Conservation (phyloP, 2,888 invertebrate genomes). For the Drosophila mulleri region DNA sequence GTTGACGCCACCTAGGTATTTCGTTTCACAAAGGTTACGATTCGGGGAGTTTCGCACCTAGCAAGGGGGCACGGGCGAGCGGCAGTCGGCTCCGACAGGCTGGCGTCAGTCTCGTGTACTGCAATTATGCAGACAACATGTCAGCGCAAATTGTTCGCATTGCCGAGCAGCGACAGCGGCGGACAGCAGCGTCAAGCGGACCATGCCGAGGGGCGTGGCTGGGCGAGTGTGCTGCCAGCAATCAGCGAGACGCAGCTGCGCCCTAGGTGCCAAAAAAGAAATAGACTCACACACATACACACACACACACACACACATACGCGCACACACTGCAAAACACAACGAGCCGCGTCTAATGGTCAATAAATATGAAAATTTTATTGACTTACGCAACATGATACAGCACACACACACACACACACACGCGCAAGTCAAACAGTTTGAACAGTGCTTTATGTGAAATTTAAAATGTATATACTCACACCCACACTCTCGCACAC, state of each 20-base stretch:
- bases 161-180: conserved; percentile 39
- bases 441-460: conserved; percentile 30
- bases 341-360: conserved; percentile 68
- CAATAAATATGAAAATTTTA: conserved; percentile 83
- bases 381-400: conserved; percentile 69
- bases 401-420: conserved; percentile 16
- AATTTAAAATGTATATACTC: conserved; percentile 74
- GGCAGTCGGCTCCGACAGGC: conserved; percentile 60
- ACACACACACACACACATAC: background rate
- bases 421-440: conserved; percentile 13
- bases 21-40: conserved; percentile 73
- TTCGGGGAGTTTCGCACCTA: conserved; percentile 76
- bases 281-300: background rate
- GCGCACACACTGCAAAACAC: conserved; percentile 5
- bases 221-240: conserved; percentile 18
- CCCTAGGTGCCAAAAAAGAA: conserved; percentile 56
- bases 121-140: conserved; percentile 84
- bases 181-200: conserved; percentile 21
- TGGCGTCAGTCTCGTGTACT: conserved; percentile 79
- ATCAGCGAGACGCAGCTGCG: conserved; percentile 61
- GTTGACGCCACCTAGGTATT: conserved; percentile 81
- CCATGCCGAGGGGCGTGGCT: conserved; percentile 16
- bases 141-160: conserved; percentile 82
- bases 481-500: conserved; percentile 9
- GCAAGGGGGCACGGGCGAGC: conserved; percentile 29